Evolutionary conservation across 1,140 invertebrate species (phyloP), one percentile per base, ranked within the genome.

Genomic region (Coptotermes formosanus): DNA sequence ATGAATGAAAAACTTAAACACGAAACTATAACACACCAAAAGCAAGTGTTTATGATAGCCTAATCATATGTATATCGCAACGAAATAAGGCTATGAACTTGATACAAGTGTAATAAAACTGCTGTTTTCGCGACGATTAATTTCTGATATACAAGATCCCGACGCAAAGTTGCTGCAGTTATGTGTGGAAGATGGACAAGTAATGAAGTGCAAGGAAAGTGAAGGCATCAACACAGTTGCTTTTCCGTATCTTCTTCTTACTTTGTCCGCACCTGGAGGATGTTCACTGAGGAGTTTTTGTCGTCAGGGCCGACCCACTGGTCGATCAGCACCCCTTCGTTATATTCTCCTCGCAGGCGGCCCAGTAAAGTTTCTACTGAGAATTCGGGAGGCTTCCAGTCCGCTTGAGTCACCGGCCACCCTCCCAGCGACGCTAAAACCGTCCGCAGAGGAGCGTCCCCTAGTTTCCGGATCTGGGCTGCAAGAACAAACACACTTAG

Each of bases 221-320:
- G 19, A 16, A 21, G 52, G 14, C 14, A 55, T 12, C 19, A 19
- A 55, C 52, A 55, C 52, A 55, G 16, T 1, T 21, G 52, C 14
- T 1, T 9, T 16, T 55, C 52, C 52, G 52, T 55, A 21, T 55
- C 52, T 55, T 55, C 52, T 55, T 55, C 91, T 91, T 91, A 91
- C 90, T 91, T 91, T 90, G 90, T 90, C 88, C 91, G 91, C 93
- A 96, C 96, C 94, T 97, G 96, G 88, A 97, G 93, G 89, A 97
- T 96, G 92, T 97, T 96, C 87, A 94, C 93, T 44, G 95, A 95
- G 88, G 95, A 96, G 90, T 97, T 96, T 90, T 96, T 96, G 90
- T 97, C 96, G 89, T 97, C 96, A 0, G 96, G 96, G 2, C 96
- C 96, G 85, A 97, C 95, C 94, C 96, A 97, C 85, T 95, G 94